Conservation (phyloP, 2,888 invertebrate genomes). For the Notodonta dromedarius region DNA sequence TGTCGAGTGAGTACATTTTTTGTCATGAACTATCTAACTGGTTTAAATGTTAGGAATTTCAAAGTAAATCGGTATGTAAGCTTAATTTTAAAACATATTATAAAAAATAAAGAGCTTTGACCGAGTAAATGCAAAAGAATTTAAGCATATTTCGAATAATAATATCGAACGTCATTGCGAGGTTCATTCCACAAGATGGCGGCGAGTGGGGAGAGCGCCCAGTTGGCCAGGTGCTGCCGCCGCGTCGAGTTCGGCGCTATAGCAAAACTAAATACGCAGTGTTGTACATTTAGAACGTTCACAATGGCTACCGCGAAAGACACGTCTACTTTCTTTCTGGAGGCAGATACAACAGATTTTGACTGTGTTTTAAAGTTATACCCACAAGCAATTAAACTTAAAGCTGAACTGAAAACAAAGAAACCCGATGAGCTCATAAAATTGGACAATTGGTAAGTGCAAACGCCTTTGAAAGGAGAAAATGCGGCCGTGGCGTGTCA, state of each 20-base stretch:
- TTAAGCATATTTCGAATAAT: conserved; percentile 67
- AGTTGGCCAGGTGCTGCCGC: conserved; percentile 85
- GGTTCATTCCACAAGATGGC: conserved; percentile 80
- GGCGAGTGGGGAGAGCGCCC: conserved; percentile 83
- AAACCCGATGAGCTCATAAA: conserved; percentile 97
- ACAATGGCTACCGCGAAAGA: conserved; percentile 94
- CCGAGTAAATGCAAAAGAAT: conserved; percentile 50
- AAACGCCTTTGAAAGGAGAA: conserved; percentile 82
- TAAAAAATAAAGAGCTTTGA: conserved; percentile 33
- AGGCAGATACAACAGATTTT: conserved; percentile 94
- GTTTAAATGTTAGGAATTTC: conserved; percentile 27
- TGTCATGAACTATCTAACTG: conserved; percentile 47
- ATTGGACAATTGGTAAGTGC: conserved; percentile 96
- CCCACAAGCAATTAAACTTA: conserved; percentile 94
- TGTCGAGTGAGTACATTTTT: conserved; percentile 78
- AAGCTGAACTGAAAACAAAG: conserved; percentile 95
- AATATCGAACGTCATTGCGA: conserved; percentile 81
- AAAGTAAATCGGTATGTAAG: conserved; percentile 20
- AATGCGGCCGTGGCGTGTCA: conserved; percentile 85
- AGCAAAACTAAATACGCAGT: conserved; percentile 83
- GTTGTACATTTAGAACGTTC: conserved; percentile 85
- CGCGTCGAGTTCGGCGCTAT: conserved; percentile 84
- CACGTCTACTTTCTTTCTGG: conserved; percentile 96
- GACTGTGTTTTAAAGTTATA: conserved; percentile 95
- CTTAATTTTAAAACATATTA: conserved; percentile 25